Evolutionary conservation across 2,888 invertebrate genomes (phyloP), one percentile per base, ranked within the genome.

Genomic region (Adineta ricciae): DNA sequence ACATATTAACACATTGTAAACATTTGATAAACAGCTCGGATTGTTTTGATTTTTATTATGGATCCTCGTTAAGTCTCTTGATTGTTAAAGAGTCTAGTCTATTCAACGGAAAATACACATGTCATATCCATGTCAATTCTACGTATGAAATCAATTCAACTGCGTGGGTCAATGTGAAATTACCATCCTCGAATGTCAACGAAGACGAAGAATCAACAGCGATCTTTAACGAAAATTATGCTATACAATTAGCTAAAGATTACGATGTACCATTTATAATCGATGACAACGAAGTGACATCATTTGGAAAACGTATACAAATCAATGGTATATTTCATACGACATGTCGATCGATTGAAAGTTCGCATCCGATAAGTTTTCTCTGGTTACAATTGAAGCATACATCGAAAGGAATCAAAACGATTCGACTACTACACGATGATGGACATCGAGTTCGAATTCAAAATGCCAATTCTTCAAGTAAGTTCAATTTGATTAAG

Each of bases 21-120:
- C 41, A 41, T 32, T 41, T 78, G n/a, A n/a, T 38, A 41, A 41
- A 78, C n/a, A 78, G 41, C 41, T 78, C 41, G 3, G 78, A 78
- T 78, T 78, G 78, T 41, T 78, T 78, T 41, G 78, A 78, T n/a
- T 78, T 78, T 78, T 78, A 78, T 78, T 78, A 78, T 78, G 41
- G 78, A 41, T 9, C n/a, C 38, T 41, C 78, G 3, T 24, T 14
- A 41, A 78, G 78, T 41, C 7, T 78, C 24, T 78, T 78, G n/a
- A n/a, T 78, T 41, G 36, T 78, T 38, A 78, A 78, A 78, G 78
- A 78, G n/a, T 41, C 78, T 21, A 41, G 41, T 78, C 14, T 78
- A 21, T 78, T 41, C 24, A 78, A 16, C n/a, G 78, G 78, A n/a
- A 41, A 24, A 78, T 78, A 78, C 41, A 41, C 78, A 41, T 78